phyloP scores from a whole-genome alignment of 2,888 invertebrate species.

The Neoscelio sp. region DNA sequence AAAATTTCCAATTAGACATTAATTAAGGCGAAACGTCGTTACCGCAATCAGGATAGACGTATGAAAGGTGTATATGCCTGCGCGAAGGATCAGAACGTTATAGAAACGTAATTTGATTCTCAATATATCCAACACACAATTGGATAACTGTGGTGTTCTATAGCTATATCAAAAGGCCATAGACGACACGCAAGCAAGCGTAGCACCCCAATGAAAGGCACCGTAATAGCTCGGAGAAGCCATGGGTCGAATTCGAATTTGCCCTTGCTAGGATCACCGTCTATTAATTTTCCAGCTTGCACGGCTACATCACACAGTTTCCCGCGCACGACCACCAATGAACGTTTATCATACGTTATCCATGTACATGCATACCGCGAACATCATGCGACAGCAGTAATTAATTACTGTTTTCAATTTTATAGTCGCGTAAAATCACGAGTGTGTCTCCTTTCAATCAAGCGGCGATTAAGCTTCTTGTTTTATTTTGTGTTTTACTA shows the following conservation, averaged over 20 bases:
- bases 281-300: constrained; percentile 48
- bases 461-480: too few relatives aligned
- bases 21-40: constrained; percentile 72
- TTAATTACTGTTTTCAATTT: not conserved
- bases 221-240: constrained; percentile 52
- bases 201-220: constrained; percentile 51
- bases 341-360: constrained; percentile 27
- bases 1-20: constrained; percentile 74
- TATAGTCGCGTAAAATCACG: too few relatives aligned
- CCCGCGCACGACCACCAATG: constrained; percentile 1
- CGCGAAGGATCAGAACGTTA: constrained; percentile 53
- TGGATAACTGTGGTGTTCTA: constrained; percentile 72
- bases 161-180: constrained; percentile 44
- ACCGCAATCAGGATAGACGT: constrained; percentile 40
- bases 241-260: constrained; percentile 51
- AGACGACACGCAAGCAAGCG: constrained; percentile 50
- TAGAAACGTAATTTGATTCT: constrained; percentile 75
- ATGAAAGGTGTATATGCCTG: constrained; percentile 5
- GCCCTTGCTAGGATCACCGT: constrained; percentile 43
- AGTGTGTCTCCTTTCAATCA: too few relatives aligned
- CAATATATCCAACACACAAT: constrained; percentile 73
- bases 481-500: too few relatives aligned
- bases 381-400: not conserved
- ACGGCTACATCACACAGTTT: constrained; percentile 30
- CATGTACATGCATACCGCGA: constrained; percentile 11